These are phyloP conservation scores for Electrona antarctica DNA, from an alignment of 2,113 vertebrate species.

Conservation along the genomic window DNA sequence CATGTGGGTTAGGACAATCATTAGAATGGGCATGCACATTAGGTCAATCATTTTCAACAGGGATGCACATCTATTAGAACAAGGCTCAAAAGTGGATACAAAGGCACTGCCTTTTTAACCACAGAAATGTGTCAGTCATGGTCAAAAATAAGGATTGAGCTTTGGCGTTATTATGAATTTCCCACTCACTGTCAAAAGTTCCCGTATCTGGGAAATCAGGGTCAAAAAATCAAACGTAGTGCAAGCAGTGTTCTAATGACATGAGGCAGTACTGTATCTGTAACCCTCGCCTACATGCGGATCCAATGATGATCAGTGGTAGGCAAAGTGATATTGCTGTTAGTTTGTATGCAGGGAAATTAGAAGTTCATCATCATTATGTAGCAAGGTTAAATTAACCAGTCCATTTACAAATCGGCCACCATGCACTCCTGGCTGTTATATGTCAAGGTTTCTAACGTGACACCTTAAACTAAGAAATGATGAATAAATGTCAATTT, in stretches of 20 bases:
- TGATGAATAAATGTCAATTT: conserved; percentile 27
- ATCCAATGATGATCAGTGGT: not conserved
- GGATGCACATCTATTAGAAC: no score
- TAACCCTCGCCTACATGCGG: conserved; percentile 55
- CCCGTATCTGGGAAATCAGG: conserved; percentile 69
- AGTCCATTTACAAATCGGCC: not conserved
- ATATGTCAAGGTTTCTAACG: not conserved
- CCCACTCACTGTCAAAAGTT: conserved; percentile 51
- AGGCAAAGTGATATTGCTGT: conserved; percentile 1
- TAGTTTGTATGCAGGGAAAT: not conserved
- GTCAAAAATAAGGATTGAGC: not conserved
- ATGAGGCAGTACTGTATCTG: conserved; percentile 44
- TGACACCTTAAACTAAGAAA: conserved; percentile 10
- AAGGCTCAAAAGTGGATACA: no score
- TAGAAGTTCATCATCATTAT: not conserved
- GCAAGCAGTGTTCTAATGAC: conserved; percentile 69
- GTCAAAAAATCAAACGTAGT: conserved; percentile 72
- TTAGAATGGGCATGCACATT: no score
- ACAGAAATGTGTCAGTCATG: not conserved
- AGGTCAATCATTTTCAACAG: no score
- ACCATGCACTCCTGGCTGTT: not conserved
- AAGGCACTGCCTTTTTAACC: not conserved
- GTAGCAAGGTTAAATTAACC: not conserved
- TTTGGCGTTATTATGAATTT: conserved; percentile 57
- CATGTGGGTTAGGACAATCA: no score